Percentiles rank a stretch among this genome's conserved stretches.
These are phyloP conservation scores for Myotis daubentonii DNA, from an alignment of 2,797 vertebrate genomes.

Conservation along the genomic window DNA sequence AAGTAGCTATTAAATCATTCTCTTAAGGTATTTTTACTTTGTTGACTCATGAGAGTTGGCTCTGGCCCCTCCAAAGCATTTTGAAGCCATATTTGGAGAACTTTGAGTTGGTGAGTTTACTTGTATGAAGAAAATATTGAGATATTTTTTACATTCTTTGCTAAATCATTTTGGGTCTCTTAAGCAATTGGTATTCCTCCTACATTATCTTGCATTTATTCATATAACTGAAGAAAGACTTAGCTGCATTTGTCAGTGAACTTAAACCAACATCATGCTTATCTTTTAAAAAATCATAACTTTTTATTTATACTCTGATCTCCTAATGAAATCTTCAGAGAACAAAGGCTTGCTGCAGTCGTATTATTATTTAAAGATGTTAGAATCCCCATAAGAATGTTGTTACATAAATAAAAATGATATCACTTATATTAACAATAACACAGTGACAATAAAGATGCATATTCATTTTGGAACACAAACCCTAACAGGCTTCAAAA, in stretches of 20 bases:
- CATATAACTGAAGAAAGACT: conserved; percentile 70
- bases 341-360: neutral
- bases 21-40: conserved; percentile 82
- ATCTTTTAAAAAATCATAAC: neutral
- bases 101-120: conserved; percentile 77
- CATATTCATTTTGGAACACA: neutral
- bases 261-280: conserved; percentile 60
- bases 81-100: conserved; percentile 85
- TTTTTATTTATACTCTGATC: neutral
- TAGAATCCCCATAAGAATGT: conserved; percentile 14
- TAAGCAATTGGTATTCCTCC: conserved; percentile 61
- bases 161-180: conserved; percentile 66
- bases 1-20: conserved; percentile 83
- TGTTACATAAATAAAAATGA: neutral
- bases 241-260: conserved; percentile 66
- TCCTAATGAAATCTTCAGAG: neutral
- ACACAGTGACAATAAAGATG: neutral
- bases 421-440: conserved; percentile 11
- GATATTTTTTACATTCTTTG: conserved; percentile 50
- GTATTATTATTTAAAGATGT: conserved; percentile 46
- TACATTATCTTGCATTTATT: conserved; percentile 67
- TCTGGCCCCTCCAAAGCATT: conserved; percentile 68
- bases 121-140: conserved; percentile 78
- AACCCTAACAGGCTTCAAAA: neutral
- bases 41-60: conserved; percentile 84